A percentile compares a stretch with the other conserved stretches of the same genome.
These are phyloP conservation scores for Leptinotarsa rubiginosa DNA, from an alignment of 2,888 invertebrate species.

Conservation along the genomic window DNA sequence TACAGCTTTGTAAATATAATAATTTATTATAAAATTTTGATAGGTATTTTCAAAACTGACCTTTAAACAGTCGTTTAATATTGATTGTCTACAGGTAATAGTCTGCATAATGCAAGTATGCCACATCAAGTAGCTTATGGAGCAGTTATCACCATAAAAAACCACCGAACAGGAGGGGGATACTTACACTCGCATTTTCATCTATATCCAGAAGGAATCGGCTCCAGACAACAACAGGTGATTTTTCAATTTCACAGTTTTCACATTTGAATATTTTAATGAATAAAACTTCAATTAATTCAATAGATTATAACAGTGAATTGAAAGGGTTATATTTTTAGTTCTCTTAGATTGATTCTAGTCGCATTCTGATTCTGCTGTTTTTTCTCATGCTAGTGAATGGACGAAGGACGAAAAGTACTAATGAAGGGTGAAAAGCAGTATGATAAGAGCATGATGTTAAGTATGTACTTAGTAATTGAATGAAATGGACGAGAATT, in stretches of 20 bases:
- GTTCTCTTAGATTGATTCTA: no score
- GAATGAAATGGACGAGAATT: no score
- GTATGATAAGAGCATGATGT: no score
- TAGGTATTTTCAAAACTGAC: neutral
- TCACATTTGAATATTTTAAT: neutral
- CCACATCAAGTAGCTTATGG: slow-evolving; percentile 91
- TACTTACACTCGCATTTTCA: slow-evolving; percentile 97
- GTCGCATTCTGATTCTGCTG: no score
- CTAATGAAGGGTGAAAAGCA: no score
- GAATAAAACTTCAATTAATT: neutral
- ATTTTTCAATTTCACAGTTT: neutral
- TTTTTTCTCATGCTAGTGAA: no score
- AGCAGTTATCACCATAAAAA: slow-evolving; percentile 89
- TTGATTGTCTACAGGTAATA: slow-evolving; percentile 72
- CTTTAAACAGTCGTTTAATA: neutral
- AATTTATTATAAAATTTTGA: no score
- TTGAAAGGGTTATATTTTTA: no score
- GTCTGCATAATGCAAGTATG: slow-evolving; percentile 92
- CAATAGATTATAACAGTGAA: no score
- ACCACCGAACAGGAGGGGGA: slow-evolving; percentile 94
- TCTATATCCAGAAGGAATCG: slow-evolving; percentile 90
- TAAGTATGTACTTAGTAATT: no score
- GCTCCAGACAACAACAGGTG: slow-evolving; percentile 93
- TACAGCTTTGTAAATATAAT: no score
- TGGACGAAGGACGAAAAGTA: no score